A percentile compares a stretch with the other conserved stretches of the same genome.
These are phyloP conservation scores for Tiliacea citrago DNA, from an alignment of 2,888 invertebrate genomes.

Conservation along the genomic window DNA sequence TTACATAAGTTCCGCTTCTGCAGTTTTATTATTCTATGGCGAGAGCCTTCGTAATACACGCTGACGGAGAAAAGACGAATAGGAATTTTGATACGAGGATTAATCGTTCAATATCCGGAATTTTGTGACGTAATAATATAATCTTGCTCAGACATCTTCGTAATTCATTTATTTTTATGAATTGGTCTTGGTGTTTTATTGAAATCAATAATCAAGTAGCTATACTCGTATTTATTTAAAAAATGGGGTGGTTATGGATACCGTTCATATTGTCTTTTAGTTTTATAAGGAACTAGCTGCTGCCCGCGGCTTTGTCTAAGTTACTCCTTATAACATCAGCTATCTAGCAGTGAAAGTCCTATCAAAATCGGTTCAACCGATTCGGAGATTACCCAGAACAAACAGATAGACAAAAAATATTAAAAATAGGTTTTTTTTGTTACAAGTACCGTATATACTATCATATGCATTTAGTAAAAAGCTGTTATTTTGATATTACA, in stretches of 20 bases:
- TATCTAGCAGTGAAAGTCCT: no score
- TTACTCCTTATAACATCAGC: no score
- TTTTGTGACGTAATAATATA: constrained; percentile 53
- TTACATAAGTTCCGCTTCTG: no score
- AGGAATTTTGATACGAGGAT: constrained; percentile 55
- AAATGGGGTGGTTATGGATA: neutral
- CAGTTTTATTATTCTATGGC: neutral
- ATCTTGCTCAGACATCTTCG: constrained; percentile 26
- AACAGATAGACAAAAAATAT: no score
- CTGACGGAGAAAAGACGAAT: constrained; percentile 50
- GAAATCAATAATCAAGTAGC: constrained; percentile 6
- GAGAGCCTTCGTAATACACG: constrained; percentile 40
- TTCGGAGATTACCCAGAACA: no score
- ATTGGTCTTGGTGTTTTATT: constrained; percentile 11
- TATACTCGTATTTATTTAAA: neutral
- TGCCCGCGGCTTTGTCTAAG: no score
- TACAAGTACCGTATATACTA: no score
- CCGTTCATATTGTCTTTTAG: neutral
- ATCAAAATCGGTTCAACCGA: no score
- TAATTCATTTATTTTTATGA: constrained; percentile 31
- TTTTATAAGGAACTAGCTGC: neutral
- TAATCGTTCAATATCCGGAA: constrained; percentile 53
- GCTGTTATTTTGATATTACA: no score
- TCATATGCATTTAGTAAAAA: no score
- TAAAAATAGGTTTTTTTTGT: no score